A percentile compares a stretch with the other conserved stretches of the same genome.
Evolutionary conservation across 2,888 invertebrate genomes (phyloP).

Genomic region (Rotaria sp.): DNA sequence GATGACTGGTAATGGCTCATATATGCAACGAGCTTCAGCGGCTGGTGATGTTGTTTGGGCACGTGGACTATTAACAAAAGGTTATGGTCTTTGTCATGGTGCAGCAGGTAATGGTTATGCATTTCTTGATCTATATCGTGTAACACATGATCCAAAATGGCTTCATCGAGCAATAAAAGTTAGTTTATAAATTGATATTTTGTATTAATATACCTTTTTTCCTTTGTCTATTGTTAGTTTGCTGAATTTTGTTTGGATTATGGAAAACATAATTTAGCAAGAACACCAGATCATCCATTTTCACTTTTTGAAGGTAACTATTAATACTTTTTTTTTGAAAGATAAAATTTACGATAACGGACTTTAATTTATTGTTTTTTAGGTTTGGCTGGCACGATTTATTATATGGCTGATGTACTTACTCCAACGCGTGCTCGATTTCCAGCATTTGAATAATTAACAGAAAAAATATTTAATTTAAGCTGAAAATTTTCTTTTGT

Average conservation of each 20-base stretch:
- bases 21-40: background rate
- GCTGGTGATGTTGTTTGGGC: slow-evolving; percentile 71
- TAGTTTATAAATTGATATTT: background rate
- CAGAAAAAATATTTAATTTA: background rate
- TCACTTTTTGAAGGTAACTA: slow-evolving; percentile 72
- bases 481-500: too few relatives aligned
- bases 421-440: slow-evolving; percentile 69
- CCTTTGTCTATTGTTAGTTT: slow-evolving; percentile 46
- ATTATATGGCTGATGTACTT: slow-evolving; percentile 70
- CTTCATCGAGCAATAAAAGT: slow-evolving; percentile 64
- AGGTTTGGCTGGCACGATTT: slow-evolving; percentile 70
- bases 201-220: background rate
- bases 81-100: slow-evolving; percentile 80
- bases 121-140: slow-evolving; percentile 70
- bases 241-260: slow-evolving; percentile 36
- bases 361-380: background rate
- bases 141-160: slow-evolving; percentile 68
- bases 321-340: too few relatives aligned
- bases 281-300: slow-evolving; percentile 69
- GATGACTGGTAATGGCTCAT: slow-evolving; percentile 19
- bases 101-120: slow-evolving; percentile 78
- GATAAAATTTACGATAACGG: background rate
- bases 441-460: slow-evolving; percentile 56
- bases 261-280: slow-evolving; percentile 41
- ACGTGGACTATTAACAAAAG: slow-evolving; percentile 72